A percentile compares a stretch with the other conserved stretches of the same genome.
Evolutionary conservation across 2,797 vertebrate genomes (phyloP).

Genomic region (Micromesistius poutassou): DNA sequence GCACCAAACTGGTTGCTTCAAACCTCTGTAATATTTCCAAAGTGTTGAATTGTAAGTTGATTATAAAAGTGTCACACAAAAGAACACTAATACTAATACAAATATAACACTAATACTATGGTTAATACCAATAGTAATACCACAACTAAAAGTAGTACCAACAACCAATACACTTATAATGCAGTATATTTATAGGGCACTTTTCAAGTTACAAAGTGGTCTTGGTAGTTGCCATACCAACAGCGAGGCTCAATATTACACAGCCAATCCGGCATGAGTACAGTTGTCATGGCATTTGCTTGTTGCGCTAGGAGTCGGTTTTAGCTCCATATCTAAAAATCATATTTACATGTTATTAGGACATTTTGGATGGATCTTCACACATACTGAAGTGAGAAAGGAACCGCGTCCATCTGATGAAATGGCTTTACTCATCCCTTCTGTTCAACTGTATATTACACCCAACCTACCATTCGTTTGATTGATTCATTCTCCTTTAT

Average conservation of each 20-base stretch:
- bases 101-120: background rate
- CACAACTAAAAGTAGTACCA: background rate
- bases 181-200: conserved; percentile 1
- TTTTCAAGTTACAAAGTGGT: conserved; percentile 1
- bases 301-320: background rate
- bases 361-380: background rate
- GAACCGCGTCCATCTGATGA: background rate
- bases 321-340: background rate
- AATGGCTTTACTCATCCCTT: background rate
- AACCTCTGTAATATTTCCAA: background rate
- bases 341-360: background rate
- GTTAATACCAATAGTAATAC: background rate
- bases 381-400: background rate
- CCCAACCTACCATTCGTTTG: background rate
- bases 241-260: conserved; percentile 21
- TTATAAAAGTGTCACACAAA: background rate
- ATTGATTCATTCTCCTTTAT: background rate
- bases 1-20: background rate
- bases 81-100: background rate
- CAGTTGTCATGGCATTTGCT: background rate
- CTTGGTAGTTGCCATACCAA: conserved; percentile 1
- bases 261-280: conserved; percentile 18
- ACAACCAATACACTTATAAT: background rate
- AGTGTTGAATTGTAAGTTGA: background rate
- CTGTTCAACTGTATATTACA: background rate